phyloP scores from a whole-genome alignment of 2,888 invertebrate genomes.

The Lagria hirta region DNA sequence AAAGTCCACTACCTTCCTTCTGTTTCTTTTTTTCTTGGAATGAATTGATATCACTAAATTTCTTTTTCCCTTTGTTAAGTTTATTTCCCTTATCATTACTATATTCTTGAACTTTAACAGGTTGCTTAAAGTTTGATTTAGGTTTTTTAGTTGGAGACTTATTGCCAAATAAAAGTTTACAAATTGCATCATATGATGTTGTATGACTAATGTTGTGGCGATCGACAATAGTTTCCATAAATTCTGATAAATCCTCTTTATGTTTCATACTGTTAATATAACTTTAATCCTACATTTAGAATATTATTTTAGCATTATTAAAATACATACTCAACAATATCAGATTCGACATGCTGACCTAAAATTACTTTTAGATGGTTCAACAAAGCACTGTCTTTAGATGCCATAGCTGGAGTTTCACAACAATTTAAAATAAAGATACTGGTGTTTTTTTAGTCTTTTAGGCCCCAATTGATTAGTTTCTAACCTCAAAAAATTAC shows the following conservation, averaged over 20 bases:
- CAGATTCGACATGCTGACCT: slow-evolving; percentile 68
- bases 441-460: no score
- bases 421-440: no score
- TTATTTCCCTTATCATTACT: slow-evolving; percentile 22
- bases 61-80: slow-evolving; percentile 39
- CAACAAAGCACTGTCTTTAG: slow-evolving; percentile 11
- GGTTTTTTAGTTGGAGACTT: slow-evolving; percentile 7
- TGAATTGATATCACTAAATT: slow-evolving; percentile 40
- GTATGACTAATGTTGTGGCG: slow-evolving; percentile 66
- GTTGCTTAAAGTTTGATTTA: not conserved
- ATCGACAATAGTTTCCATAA: slow-evolving; percentile 74
- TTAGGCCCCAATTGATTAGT: not conserved
- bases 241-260: slow-evolving; percentile 73
- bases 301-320: not conserved
- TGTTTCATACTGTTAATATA: slow-evolving; percentile 72
- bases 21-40: slow-evolving; percentile 41
- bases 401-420: no score
- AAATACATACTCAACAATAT: slow-evolving; percentile 55
- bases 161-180: slow-evolving; percentile 46
- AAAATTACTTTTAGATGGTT: slow-evolving; percentile 66
- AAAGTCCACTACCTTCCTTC: slow-evolving; percentile 34
- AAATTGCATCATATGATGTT: slow-evolving; percentile 58
- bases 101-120: slow-evolving; percentile 10
- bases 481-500: slow-evolving; percentile 5
- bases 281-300: slow-evolving; percentile 54